phyloP scores from a whole-genome alignment of 2,797 vertebrate genomes.

The Dermochelys coriacea region DNA sequence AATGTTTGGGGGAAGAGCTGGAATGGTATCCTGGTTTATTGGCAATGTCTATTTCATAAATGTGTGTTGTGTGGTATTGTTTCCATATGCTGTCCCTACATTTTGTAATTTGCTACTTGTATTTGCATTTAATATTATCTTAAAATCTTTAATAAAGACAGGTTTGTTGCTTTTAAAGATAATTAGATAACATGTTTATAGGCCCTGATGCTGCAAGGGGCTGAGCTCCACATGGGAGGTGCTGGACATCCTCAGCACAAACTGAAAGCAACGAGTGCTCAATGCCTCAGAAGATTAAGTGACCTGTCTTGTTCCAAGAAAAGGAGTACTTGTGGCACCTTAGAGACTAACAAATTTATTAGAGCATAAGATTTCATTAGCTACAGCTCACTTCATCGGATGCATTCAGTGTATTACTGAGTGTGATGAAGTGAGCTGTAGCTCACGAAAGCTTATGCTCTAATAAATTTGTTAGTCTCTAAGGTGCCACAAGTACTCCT shows the following conservation, averaged over 20 bases:
- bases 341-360: too few species aligned
- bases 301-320: not conserved
- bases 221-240: not conserved
- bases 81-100: not conserved
- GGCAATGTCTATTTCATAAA: not conserved
- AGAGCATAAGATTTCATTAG: too few species aligned
- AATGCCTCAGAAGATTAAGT: not conserved
- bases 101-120: not conserved
- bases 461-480: too few species aligned
- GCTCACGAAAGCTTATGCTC: too few species aligned
- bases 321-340: too few species aligned
- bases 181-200: not conserved
- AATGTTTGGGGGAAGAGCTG: fast-evolving
- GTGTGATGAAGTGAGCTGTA: too few species aligned
- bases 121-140: not conserved
- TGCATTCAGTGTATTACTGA: too few species aligned
- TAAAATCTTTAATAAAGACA: not conserved
- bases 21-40: not conserved
- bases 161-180: not conserved
- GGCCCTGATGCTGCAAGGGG: not conserved
- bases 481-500: too few species aligned
- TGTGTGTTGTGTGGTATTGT: not conserved
- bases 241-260: not conserved
- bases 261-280: not conserved
- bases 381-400: too few species aligned